Percentiles rank a stretch among this genome's conserved stretches.
Conservation (phyloP, 2,113 vertebrate species). For the Bubo scandiacus region DNA sequence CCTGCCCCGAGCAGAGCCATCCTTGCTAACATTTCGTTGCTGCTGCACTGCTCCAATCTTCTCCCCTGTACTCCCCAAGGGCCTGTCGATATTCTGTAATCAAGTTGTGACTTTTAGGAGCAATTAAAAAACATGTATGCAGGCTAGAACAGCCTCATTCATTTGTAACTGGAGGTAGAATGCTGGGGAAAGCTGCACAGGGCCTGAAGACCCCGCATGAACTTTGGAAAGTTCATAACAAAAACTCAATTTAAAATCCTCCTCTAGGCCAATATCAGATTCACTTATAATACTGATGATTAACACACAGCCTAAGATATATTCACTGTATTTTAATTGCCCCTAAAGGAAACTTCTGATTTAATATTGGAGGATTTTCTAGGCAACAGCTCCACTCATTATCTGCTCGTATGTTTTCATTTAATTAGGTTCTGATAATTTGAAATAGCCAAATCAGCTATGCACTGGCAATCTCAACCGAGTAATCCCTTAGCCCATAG, state of each 20-base stretch:
- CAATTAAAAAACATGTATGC: neutral
- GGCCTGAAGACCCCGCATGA: neutral
- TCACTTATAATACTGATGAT: neutral
- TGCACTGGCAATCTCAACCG: neutral
- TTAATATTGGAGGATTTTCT: constrained; percentile 37
- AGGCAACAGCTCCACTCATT: constrained; percentile 24
- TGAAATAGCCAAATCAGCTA: constrained; percentile 35
- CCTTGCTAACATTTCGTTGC: neutral
- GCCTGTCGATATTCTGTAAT: neutral
- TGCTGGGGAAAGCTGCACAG: neutral
- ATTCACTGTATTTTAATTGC: constrained; percentile 24
- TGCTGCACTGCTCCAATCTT: neutral
- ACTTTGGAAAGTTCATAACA: neutral
- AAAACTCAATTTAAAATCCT: constrained; percentile 1
- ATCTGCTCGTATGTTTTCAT: constrained; percentile 9
- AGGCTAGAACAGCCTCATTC: neutral
- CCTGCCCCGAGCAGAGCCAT: neutral
- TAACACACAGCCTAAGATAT: constrained; percentile 17
- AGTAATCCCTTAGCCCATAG: constrained; percentile 16
- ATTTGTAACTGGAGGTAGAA: neutral
- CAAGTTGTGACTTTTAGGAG: neutral
- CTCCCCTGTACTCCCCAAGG: neutral
- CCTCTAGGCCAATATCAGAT: constrained; percentile 20
- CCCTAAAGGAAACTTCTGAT: constrained; percentile 43
- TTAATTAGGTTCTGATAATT: constrained; percentile 51